Percentiles rank a stretch among this genome's conserved stretches.
Conservation (phyloP, 92 coral and sea anemone genomes). For the Desmophyllum pertusum region DNA sequence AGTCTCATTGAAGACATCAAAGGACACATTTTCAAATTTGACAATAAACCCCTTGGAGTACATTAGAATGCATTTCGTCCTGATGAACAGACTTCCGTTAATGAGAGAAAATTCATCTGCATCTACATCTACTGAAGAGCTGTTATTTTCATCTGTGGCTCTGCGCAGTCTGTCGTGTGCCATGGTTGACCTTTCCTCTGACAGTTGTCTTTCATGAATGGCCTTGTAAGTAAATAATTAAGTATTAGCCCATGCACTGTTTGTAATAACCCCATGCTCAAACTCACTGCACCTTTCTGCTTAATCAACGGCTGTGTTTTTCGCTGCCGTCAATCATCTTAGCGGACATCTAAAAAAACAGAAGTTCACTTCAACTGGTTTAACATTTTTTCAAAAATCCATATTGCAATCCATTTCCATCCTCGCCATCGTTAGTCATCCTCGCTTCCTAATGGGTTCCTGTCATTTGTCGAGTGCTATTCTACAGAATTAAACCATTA, state of each 20-base stretch:
- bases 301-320: too few relatives aligned
- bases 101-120: neutral
- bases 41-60: conserved; percentile 48
- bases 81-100: conserved; percentile 53
- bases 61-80: conserved; percentile 52
- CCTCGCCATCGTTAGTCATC: too few relatives aligned
- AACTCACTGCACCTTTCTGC: too few relatives aligned
- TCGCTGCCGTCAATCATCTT: too few relatives aligned
- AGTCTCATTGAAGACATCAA: conserved; percentile 29
- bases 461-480: too few relatives aligned
- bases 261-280: too few relatives aligned
- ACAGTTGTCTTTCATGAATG: conserved; percentile 41
- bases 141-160: conserved; percentile 1
- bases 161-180: conserved; percentile 66
- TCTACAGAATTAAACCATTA: too few relatives aligned
- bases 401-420: too few relatives aligned
- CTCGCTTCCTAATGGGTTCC: too few relatives aligned
- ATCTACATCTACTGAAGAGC: neutral
- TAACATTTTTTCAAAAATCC: too few relatives aligned
- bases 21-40: neutral
- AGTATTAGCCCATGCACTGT: neutral
- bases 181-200: conserved; percentile 33
- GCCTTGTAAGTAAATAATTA: conserved; percentile 34
- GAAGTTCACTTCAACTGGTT: too few relatives aligned
- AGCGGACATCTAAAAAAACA: too few relatives aligned